Evolutionary conservation across 2,113 vertebrate species (phyloP).

Genomic region (Thymallus thymallus): DNA sequence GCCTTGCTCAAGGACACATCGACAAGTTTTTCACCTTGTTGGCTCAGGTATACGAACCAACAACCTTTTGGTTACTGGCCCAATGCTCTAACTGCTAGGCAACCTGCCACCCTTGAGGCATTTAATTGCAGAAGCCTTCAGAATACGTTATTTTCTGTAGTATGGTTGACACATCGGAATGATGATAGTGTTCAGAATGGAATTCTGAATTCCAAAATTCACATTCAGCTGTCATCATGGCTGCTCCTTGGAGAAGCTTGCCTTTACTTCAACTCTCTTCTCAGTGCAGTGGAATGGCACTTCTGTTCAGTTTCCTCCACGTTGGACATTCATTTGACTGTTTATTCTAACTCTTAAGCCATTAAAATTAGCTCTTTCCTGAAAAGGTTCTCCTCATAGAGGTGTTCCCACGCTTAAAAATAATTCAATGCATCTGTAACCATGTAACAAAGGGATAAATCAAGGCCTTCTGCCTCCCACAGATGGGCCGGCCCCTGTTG

Average conservation of each 20-base stretch:
- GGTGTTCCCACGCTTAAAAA: constrained; percentile 39
- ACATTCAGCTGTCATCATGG: too few species aligned
- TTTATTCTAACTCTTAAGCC: background rate
- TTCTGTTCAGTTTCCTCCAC: constrained; percentile 5
- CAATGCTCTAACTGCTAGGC: too few species aligned
- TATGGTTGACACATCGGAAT: too few species aligned
- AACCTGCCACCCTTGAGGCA: too few species aligned
- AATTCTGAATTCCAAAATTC: background rate
- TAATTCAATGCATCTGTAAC: constrained; percentile 16
- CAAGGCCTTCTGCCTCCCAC: constrained; percentile 31
- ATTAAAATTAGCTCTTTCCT: background rate
- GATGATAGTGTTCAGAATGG: too few species aligned
- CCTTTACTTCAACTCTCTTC: too few species aligned
- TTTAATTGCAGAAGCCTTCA: background rate
- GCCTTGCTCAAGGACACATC: too few species aligned
- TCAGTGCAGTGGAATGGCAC: background rate
- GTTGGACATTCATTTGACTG: constrained; percentile 5
- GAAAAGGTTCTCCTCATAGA: constrained; percentile 10
- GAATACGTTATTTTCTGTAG: too few species aligned
- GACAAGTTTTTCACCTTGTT: too few species aligned
- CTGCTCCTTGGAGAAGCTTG: too few species aligned
- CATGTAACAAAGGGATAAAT: constrained; percentile 34
- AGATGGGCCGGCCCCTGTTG: constrained; percentile 36
- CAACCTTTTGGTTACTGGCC: too few species aligned
- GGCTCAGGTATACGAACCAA: too few species aligned